Conservation (phyloP, 2,888 invertebrate species). For the Habrosyne pyritoides region DNA sequence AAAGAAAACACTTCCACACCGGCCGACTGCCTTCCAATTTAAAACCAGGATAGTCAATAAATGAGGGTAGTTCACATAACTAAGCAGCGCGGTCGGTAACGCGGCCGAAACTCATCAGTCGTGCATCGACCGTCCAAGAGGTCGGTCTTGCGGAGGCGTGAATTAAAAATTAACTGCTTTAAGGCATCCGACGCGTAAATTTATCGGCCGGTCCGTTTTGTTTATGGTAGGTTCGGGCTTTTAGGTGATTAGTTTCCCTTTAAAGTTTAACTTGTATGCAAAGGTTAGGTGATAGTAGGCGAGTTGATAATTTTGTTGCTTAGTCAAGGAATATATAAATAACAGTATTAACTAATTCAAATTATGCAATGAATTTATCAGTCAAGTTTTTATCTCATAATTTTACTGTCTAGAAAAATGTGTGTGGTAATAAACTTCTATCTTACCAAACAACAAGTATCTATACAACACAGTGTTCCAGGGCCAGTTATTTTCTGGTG, state of each 20-base stretch:
- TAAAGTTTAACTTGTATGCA: conserved; percentile 39
- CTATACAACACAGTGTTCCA: too few relatives aligned
- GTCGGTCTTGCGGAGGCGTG: conserved; percentile 62
- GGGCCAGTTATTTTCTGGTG: too few relatives aligned
- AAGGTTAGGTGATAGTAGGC: conserved; percentile 16
- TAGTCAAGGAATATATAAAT: too few relatives aligned
- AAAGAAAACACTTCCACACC: conserved; percentile 41
- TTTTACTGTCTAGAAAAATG: too few relatives aligned
- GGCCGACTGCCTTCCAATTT: conserved; percentile 59
- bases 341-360: too few relatives aligned
- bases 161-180: conserved; percentile 75
- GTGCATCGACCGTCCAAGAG: conserved; percentile 63
- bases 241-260: conserved; percentile 63
- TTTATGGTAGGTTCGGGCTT: conserved; percentile 63
- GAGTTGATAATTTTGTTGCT: neutral
- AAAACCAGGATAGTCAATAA: conserved; percentile 63
- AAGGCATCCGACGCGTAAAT: conserved; percentile 57
- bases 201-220: conserved; percentile 65
- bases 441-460: too few relatives aligned
- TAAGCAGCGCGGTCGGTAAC: conserved; percentile 69
- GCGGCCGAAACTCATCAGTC: conserved; percentile 68
- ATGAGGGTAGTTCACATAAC: conserved; percentile 78
- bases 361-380: too few relatives aligned
- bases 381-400: too few relatives aligned
- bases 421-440: too few relatives aligned